Evolutionary conservation across 2,113 vertebrate genomes (phyloP).

Genomic region (Pelecanoides urinatrix): DNA sequence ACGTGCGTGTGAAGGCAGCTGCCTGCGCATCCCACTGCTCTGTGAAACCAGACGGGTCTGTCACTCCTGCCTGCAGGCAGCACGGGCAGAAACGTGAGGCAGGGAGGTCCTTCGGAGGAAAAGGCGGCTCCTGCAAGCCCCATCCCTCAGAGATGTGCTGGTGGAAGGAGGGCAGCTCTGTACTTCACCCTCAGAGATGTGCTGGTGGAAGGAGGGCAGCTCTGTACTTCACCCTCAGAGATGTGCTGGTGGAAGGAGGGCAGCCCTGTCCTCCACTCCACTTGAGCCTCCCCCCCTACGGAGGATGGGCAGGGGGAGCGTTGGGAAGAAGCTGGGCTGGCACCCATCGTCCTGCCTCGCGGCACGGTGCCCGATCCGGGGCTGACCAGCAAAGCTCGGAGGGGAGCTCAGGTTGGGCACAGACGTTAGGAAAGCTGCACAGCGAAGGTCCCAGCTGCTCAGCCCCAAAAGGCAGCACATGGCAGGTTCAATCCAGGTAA

Average conservation of each 20-base stretch:
- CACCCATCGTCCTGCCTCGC: neutral
- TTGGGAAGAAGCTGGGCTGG: neutral
- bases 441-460: neutral
- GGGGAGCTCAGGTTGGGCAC: neutral
- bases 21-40: neutral
- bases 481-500: neutral
- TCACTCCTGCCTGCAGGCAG: neutral
- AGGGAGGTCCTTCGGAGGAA: neutral
- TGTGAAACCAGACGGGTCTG: neutral
- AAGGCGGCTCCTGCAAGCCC: neutral
- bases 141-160: neutral
- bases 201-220: neutral
- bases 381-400: neutral
- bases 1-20: neutral
- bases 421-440: neutral
- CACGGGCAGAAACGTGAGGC: neutral
- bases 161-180: neutral
- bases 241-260: neutral
- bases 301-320: accelerated
- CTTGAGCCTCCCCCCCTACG: neutral
- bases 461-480: neutral
- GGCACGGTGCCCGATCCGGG: accelerated
- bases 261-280: neutral
- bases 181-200: neutral
- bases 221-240: too few species aligned